These are phyloP conservation scores for Verasper variegatus DNA, from an alignment of 2,113 vertebrate genomes.

Conservation along the genomic window DNA sequence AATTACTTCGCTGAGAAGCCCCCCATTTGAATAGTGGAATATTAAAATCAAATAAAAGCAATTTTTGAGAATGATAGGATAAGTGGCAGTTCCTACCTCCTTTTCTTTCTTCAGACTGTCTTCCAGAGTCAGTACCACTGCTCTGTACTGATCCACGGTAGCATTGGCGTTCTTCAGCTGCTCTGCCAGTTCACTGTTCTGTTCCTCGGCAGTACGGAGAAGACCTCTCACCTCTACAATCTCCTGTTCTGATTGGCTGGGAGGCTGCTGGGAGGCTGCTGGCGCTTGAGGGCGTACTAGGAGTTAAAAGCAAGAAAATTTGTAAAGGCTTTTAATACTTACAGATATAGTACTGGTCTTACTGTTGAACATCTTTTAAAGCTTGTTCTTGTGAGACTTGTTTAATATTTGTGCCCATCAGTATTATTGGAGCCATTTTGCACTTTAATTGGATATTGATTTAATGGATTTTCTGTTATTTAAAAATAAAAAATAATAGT, in stretches of 20 bases:
- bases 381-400: too few relatives aligned
- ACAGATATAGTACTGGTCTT: not conserved
- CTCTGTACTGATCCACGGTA: slow-evolving; percentile 91
- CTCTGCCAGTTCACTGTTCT: slow-evolving; percentile 87
- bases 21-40: too few relatives aligned
- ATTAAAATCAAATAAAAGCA: too few relatives aligned
- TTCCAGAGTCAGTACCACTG: slow-evolving; percentile 92
- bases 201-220: slow-evolving; percentile 88
- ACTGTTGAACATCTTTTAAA: too few relatives aligned
- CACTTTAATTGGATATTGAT: too few relatives aligned
- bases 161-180: slow-evolving; percentile 89
- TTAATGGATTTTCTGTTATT: too few relatives aligned
- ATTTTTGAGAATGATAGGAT: too few relatives aligned
- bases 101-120: slow-evolving; percentile 96
- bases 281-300: slow-evolving; percentile 55
- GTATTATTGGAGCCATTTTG: too few relatives aligned
- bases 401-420: too few relatives aligned
- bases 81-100: slow-evolving; percentile 75
- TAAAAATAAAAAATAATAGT: too few relatives aligned
- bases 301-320: not conserved
- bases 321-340: not conserved
- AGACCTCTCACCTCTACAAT: slow-evolving; percentile 86
- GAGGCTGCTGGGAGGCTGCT: slow-evolving; percentile 49
- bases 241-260: slow-evolving; percentile 79
- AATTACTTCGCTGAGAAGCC: too few relatives aligned